Conservation (phyloP, 2,888 invertebrate genomes). For the Abrostola triplasia region DNA sequence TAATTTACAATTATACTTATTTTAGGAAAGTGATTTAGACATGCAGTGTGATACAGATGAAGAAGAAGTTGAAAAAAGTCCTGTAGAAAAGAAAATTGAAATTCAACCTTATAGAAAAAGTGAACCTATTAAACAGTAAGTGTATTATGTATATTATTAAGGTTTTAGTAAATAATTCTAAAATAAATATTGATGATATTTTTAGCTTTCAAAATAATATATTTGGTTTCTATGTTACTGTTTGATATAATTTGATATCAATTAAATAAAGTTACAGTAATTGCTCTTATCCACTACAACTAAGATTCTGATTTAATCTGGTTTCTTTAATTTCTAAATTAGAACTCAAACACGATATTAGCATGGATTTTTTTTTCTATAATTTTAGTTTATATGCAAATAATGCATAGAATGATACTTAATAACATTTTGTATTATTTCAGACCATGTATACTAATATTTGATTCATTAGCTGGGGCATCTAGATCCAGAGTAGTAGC, state of each 20-base stretch:
- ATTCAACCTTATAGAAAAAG: constrained; percentile 65
- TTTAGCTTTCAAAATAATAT: too few relatives aligned
- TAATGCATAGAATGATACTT: constrained; percentile 8
- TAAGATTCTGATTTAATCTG: constrained; percentile 9
- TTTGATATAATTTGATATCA: too few relatives aligned
- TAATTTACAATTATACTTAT: constrained; percentile 30
- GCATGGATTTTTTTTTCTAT: constrained; percentile 17
- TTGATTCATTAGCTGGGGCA: constrained; percentile 96
- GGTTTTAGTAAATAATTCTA: too few relatives aligned
- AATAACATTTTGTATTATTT: constrained; percentile 66
- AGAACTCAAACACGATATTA: constrained; percentile 29
- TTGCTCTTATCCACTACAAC: too few relatives aligned
- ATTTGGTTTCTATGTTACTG: too few relatives aligned
- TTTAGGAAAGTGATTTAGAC: constrained; percentile 86
- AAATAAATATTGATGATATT: too few relatives aligned
- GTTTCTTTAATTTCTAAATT: constrained; percentile 33
- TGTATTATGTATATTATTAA: constrained; percentile 34
- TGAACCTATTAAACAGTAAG: constrained; percentile 91
- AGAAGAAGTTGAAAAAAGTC: constrained; percentile 76
- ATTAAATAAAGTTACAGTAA: too few relatives aligned
- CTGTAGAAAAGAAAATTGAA: constrained; percentile 78
- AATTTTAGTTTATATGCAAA: constrained; percentile 5
- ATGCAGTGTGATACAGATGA: constrained; percentile 87
- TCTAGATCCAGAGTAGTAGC: constrained; percentile 95
- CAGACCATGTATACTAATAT: constrained; percentile 97